Conservation (phyloP, 2,888 invertebrate species). For the Volucella zonaria region DNA sequence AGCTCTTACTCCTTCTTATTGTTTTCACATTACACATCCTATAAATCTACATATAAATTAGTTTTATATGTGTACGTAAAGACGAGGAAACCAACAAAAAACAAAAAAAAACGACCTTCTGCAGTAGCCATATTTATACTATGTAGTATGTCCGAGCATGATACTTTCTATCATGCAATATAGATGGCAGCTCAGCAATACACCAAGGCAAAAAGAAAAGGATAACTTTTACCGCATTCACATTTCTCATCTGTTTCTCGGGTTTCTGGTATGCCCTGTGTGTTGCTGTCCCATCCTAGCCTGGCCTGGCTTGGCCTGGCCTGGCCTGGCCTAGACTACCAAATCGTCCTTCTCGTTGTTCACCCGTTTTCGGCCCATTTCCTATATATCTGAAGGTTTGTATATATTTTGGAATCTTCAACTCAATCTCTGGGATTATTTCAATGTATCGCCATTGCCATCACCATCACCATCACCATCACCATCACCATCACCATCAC, state of each 20-base stretch:
- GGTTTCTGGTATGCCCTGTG: conserved; percentile 32
- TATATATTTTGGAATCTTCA: conserved; percentile 50
- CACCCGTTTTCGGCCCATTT: not conserved
- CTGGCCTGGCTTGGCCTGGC: not conserved
- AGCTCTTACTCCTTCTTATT: conserved; percentile 43
- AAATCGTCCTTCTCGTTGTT: no score
- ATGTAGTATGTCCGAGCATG: conserved; percentile 20
- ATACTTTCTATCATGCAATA: conserved; percentile 58
- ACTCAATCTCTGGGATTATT: conserved; percentile 67
- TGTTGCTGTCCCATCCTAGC: conserved; percentile 4
- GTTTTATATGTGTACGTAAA: conserved; percentile 38
- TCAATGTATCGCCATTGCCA: conserved; percentile 63
- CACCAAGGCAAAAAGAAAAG: conserved; percentile 48
- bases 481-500: conserved; percentile 26
- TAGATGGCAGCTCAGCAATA: conserved; percentile 48
- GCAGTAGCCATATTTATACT: conserved; percentile 23
- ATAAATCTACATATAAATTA: conserved; percentile 71
- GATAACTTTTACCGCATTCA: conserved; percentile 67
- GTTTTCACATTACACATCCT: conserved; percentile 65
- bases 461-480: conserved; percentile 3
- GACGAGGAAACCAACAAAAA: conserved; percentile 2
- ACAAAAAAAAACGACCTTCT: conserved; percentile 29
- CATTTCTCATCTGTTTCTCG: conserved; percentile 56
- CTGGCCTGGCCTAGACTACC: not conserved
- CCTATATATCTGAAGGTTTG: not conserved